A percentile compares a stretch with the other conserved stretches of the same genome.
These are phyloP conservation scores for Anthophora plumipes DNA, from an alignment of 2,888 invertebrate genomes.

Conservation along the genomic window DNA sequence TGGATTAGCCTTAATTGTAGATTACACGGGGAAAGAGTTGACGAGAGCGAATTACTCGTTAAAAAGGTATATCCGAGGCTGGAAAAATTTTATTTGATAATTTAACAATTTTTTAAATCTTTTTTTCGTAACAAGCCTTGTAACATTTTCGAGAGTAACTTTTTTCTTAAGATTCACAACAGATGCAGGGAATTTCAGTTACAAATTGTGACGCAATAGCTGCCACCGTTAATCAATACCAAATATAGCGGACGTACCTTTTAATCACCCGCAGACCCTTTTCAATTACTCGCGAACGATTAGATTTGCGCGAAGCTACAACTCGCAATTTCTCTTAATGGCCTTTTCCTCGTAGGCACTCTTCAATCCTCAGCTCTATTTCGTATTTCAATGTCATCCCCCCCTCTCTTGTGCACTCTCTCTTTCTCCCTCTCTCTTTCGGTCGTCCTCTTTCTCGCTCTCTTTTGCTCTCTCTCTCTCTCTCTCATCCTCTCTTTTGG, in stretches of 20 bases:
- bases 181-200: no score
- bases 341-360: background rate
- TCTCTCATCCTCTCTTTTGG: no score
- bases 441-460: no score
- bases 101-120: background rate
- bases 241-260: background rate
- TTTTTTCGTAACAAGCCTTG: no score
- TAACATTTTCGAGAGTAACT: no score
- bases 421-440: background rate
- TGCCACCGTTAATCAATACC: background rate
- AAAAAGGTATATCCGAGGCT: slow-evolving; percentile 32
- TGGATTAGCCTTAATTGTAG: slow-evolving; percentile 40
- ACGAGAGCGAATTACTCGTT: slow-evolving; percentile 38
- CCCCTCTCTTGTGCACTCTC: no score
- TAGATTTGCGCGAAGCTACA: slow-evolving; percentile 6
- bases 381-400: background rate
- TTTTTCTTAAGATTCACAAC: no score
- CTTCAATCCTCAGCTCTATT: background rate
- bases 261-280: background rate
- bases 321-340: slow-evolving; percentile 27
- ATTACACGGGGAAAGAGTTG: slow-evolving; percentile 40
- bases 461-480: background rate
- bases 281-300: slow-evolving; percentile 20
- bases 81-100: slow-evolving; percentile 49
- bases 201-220: no score